A percentile compares a stretch with the other conserved stretches of the same genome.
Conservation (phyloP, 2,113 vertebrate species). For the Ginglymostoma cirratum region DNA sequence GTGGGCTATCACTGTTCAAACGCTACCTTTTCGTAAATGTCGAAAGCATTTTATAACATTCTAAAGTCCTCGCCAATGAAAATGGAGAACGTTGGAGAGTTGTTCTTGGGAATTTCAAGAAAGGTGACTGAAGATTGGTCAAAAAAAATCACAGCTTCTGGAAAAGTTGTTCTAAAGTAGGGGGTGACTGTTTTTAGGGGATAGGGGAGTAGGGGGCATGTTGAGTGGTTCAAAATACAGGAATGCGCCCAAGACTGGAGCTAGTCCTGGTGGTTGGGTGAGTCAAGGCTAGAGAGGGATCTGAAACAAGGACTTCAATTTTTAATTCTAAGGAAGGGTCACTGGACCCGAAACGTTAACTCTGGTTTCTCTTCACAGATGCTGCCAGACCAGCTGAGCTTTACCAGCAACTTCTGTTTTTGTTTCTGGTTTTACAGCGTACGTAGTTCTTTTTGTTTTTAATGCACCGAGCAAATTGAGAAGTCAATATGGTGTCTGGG, state of each 20-base stretch:
- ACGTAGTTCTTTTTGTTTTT: neutral
- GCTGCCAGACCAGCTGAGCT: too few relatives aligned
- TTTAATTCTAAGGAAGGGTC: too few relatives aligned
- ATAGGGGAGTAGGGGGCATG: neutral
- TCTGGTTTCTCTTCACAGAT: too few relatives aligned
- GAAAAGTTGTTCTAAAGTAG: neutral
- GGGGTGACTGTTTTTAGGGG: neutral
- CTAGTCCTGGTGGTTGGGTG: neutral
- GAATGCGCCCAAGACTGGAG: neutral
- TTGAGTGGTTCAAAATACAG: neutral
- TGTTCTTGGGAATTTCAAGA: neutral
- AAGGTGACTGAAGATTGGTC: neutral
- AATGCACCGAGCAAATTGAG: neutral
- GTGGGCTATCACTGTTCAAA: too few relatives aligned
- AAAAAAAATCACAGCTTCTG: neutral
- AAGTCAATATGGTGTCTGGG: neutral
- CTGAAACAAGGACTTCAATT: neutral
- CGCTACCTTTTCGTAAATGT: too few relatives aligned
- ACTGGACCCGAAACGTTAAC: too few relatives aligned
- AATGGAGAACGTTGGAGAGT: neutral
- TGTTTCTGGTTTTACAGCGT: too few relatives aligned
- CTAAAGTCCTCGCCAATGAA: neutral
- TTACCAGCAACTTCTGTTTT: too few relatives aligned
- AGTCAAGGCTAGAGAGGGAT: neutral
- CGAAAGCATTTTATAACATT: neutral